A percentile compares a stretch with the other conserved stretches of the same genome.
These are phyloP conservation scores for Cydia strobilella DNA, from an alignment of 1,140 invertebrate genomes.

Conservation along the genomic window DNA sequence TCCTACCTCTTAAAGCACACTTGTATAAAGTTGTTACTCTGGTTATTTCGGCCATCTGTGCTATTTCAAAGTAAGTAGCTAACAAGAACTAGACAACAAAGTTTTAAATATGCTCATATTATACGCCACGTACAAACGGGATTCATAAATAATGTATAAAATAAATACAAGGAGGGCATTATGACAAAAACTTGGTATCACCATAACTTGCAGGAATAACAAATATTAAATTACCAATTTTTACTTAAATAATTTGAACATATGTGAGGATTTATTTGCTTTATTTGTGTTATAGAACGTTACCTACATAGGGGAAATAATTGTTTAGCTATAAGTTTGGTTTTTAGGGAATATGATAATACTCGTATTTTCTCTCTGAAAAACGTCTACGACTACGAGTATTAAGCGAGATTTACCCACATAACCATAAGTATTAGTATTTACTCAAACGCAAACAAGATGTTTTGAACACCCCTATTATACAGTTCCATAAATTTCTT, in stretches of 20 bases:
- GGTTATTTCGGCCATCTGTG: neutral
- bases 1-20: no score
- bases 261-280: no score
- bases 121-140: neutral
- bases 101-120: slow-evolving; percentile 8
- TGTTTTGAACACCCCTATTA: neutral
- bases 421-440: neutral
- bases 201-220: neutral
- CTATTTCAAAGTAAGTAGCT: neutral
- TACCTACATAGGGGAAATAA: no score
- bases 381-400: no score
- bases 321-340: no score
- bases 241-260: neutral
- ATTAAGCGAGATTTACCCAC: neutral
- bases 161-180: neutral
- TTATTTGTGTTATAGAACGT: no score
- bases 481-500: neutral
- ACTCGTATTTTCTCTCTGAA: no score
- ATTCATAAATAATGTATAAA: slow-evolving; percentile 1
- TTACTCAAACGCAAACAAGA: neutral
- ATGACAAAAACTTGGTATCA: neutral
- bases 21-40: neutral
- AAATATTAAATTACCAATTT: neutral
- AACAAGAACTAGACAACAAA: neutral
- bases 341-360: no score